Conservation (phyloP, 2,888 invertebrate genomes). For the Acronicta leporina region DNA sequence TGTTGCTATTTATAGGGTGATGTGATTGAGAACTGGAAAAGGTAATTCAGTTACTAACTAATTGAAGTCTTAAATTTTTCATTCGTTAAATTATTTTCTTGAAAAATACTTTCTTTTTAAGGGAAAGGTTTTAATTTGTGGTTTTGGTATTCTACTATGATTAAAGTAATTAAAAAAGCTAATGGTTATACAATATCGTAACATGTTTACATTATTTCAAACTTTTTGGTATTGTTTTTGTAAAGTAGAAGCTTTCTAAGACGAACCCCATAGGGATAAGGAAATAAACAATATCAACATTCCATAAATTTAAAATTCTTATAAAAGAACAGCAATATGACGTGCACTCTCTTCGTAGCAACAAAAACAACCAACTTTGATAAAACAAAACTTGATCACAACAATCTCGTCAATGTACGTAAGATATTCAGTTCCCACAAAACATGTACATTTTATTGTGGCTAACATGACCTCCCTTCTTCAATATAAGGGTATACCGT, state of each 20-base stretch:
- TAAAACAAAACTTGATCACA: slow-evolving; percentile 46
- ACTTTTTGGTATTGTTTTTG: too few species aligned
- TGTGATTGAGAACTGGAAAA: too few species aligned
- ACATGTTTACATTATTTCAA: too few species aligned
- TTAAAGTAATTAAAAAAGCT: too few species aligned
- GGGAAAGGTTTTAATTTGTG: too few species aligned
- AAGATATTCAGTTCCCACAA: slow-evolving; percentile 74
- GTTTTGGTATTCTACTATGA: too few species aligned
- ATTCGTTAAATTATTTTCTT: too few species aligned
- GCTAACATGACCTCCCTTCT: slow-evolving; percentile 78
- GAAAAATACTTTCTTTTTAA: too few species aligned
- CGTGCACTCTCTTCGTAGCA: slow-evolving; percentile 15
- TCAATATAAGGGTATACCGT: slow-evolving; percentile 84
- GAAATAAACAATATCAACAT: slow-evolving; percentile 11
- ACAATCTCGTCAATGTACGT: slow-evolving; percentile 62
- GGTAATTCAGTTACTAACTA: too few species aligned
- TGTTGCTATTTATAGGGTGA: neutral
- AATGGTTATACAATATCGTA: too few species aligned
- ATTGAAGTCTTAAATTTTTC: too few species aligned
- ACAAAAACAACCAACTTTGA: slow-evolving; percentile 39
- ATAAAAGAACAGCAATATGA: slow-evolving; percentile 24
- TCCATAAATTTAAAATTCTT: slow-evolving; percentile 14
- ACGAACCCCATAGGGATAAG: neutral
- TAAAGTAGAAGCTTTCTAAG: too few species aligned
- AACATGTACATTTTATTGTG: slow-evolving; percentile 79